Base-by-base conservation (phyloP, 2,888 invertebrate species). In the Parasteatoda lunata region DNA sequence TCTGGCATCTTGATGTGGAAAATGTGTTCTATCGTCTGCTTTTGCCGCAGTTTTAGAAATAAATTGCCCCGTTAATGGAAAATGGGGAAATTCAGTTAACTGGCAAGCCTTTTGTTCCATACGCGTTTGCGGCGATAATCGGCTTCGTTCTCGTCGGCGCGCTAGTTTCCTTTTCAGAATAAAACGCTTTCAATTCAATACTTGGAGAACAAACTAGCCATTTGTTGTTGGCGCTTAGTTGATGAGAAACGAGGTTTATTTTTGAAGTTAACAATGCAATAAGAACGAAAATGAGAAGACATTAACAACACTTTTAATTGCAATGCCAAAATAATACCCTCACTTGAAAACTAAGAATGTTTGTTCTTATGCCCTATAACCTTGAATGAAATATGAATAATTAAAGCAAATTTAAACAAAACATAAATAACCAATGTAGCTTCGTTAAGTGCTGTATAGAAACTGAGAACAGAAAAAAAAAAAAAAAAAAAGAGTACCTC, bases 41-140 rank as follows among this genome's bases (percentile, higher is more conserved):
- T 59, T 59, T 59, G 59, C 59, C 9, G 59, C 59, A 59, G 59
- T 59, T 59, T n/a, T 1, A 7, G 71, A 77, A 77, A 84, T 84
- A 84, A 84, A 84, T 77, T 69, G 83, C 71, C 65, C 77, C 69
- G 77, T 84, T 84, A 84, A 84, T 84, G 83, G 77, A 84, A 77
- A 81, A 84, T 70, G 69, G 64, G 71, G 52, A 70, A 66, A 71
- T 70, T 77, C 83, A 70, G 77, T 75, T 73, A 54, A 48, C 72
- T 30, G 30, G 51, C 54, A 59, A 30, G 47, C 47, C 77, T 49
- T 77, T 76, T 76, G 68, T 81, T 64, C 54, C 69, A n/a, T 30
- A 30, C 68, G 30, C 30, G 30, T 15, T 15, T 48, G n/a, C 48
- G 48, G 15, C n/a, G 70, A 70, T 49, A 70, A 70, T 47, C 48